Base-by-base conservation (phyloP, 2,888 invertebrate species). In the Podotricha telesiphe region DNA sequence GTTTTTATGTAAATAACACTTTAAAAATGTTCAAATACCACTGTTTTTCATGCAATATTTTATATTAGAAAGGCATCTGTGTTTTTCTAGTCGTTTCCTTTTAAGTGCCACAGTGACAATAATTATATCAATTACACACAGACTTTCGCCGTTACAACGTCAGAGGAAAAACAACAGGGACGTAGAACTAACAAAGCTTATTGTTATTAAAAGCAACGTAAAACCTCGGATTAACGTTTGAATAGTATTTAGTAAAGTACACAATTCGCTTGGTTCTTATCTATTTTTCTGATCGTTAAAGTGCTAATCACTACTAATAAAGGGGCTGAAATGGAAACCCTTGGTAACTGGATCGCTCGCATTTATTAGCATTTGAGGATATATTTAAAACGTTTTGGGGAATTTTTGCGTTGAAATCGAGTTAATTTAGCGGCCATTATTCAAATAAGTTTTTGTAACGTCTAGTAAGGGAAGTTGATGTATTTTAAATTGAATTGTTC, bases 311-410 rank as follows among this genome's bases (percentile, higher is more conserved):
- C 72, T 73, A 74, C 75, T 73, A 75, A 75, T 75, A 71, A 76
- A 75, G 76, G 73, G 72, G 73, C 73, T 72, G 66, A 74, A 76
- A 74, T 72, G 75, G 73, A 72, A 70, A 70, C 71, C 71, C 73
- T 72, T 70, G 61, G 72, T 72, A 68, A 75, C 74, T 67, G 71
- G 73, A 74, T 75, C 78, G 73, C 73, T 73, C 70, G 73, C 73
- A 73, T 76, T 77, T 76, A 78, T 76, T 77, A 75, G 69, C 78
- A 77, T 77, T 76, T 72, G 65, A 75, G 72, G 70, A 74, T 74
- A 70, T 76, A 76, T 76, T 75, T 76, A 72, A 73, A 71, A 68
- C 67, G 70, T 68, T 69, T 68, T 71, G 69, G 67, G 69, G 71
- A 69, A 74, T 74, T 77, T 75, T 75, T 74, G 72, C 73, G 62